A percentile compares a stretch with the other conserved stretches of the same genome.
phyloP scores from a whole-genome alignment of 1,140 invertebrate genomes.

The Drosophila pectinifera region DNA sequence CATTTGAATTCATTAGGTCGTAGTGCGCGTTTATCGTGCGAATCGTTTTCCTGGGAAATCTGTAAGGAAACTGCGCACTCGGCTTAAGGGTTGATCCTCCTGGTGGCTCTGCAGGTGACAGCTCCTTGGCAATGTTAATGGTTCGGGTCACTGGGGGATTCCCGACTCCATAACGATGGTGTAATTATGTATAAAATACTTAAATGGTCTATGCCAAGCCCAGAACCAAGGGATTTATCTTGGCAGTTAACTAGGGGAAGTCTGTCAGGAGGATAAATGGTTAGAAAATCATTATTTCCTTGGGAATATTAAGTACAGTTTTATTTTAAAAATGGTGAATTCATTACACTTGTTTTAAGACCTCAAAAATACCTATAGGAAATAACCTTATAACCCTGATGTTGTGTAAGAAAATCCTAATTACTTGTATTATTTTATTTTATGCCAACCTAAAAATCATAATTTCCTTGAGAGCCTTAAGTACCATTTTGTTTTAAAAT shows the following conservation, averaged over 20 bases:
- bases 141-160: conserved; percentile 54
- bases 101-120: conserved; percentile 67
- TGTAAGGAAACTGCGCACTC: conserved; percentile 53
- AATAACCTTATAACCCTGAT: no score
- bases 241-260: conserved; percentile 8
- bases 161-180: conserved; percentile 55
- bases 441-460: no score
- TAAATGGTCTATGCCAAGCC: conserved; percentile 51
- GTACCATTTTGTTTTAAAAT: not conserved
- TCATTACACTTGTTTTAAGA: not conserved
- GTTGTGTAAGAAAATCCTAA: no score
- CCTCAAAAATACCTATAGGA: no score
- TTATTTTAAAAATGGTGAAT: not conserved
- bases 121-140: conserved; percentile 65
- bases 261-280: not conserved
- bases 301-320: no score
- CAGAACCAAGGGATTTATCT: conserved; percentile 30
- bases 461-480: no score
- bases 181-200: conserved; percentile 63
- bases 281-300: not conserved
- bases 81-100: conserved; percentile 34
- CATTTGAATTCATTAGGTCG: conserved; percentile 73
- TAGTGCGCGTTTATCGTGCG: conserved; percentile 20
- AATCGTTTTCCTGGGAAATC: conserved; percentile 46
- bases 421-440: no score